Evolutionary conservation across 2,113 vertebrate genomes (phyloP).

Genomic region (Gymnorhina tibicen): DNA sequence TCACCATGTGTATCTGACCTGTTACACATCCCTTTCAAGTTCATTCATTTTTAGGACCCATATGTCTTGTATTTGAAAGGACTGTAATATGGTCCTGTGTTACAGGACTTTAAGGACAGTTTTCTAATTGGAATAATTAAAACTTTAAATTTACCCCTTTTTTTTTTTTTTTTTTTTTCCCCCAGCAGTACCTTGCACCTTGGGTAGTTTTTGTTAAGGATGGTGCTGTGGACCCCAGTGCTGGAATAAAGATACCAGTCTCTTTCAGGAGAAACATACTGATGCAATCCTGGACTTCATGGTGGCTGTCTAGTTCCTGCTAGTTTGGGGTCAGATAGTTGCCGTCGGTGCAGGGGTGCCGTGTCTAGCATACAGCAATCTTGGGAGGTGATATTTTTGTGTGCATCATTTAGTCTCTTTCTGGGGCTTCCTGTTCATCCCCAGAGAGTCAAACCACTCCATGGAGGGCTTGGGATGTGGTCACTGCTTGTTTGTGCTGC

Average conservation of each 20-base stretch:
- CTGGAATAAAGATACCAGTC: neutral
- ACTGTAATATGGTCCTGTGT: neutral
- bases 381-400: neutral
- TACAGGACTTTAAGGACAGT: neutral
- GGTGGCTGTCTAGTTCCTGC: neutral
- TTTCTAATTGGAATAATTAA: neutral
- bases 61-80: neutral
- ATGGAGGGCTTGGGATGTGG: neutral
- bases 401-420: neutral
- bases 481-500: neutral
- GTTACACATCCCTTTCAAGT: neutral
- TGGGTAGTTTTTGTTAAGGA: neutral
- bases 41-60: neutral
- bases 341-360: fast-evolving
- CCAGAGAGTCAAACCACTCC: neutral
- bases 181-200: neutral
- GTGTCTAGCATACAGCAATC: neutral
- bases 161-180: fast-evolving
- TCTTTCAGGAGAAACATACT: neutral
- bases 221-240: neutral
- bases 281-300: neutral
- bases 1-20: neutral
- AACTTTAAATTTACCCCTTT: neutral
- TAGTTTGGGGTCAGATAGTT: neutral
- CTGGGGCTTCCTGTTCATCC: neutral